phyloP scores from a whole-genome alignment of 2,797 vertebrate species.

The Enteromius argenteus region DNA sequence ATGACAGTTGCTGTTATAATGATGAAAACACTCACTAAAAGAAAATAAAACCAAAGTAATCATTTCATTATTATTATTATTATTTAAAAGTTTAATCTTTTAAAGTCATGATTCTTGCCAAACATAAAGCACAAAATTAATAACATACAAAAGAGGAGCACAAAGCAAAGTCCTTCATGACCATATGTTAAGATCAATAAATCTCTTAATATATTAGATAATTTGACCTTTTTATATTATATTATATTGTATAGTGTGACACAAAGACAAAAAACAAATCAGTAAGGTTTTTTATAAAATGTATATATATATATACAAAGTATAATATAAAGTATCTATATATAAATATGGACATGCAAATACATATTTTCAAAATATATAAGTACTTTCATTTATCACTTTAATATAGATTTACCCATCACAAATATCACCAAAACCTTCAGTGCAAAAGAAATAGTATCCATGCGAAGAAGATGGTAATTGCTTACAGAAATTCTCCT shows the following conservation, averaged over 20 bases:
- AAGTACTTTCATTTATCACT: not conserved
- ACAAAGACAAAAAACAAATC: too few relatives aligned
- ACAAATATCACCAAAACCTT: not conserved
- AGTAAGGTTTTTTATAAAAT: too few relatives aligned
- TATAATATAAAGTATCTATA: too few relatives aligned
- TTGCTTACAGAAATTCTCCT: not conserved
- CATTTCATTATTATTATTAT: too few relatives aligned
- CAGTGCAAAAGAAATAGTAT: not conserved
- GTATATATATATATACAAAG: too few relatives aligned
- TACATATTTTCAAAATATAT: too few relatives aligned
- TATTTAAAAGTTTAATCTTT: not conserved
- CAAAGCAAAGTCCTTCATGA: not conserved
- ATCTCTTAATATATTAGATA: too few relatives aligned
- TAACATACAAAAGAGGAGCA: not conserved
- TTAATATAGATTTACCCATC: not conserved
- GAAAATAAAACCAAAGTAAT: not conserved
- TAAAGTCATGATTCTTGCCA: not conserved
- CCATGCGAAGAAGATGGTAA: not conserved
- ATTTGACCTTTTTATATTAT: too few relatives aligned
- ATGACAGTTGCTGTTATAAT: not conserved
- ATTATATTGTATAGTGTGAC: too few relatives aligned
- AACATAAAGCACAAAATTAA: not conserved
- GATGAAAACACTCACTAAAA: too few relatives aligned
- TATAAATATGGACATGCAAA: too few relatives aligned
- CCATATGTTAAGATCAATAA: not conserved